Evolutionary conservation across 2,888 invertebrate genomes (phyloP), one percentile per base, ranked within the genome.

Genomic region (Amiota communis): DNA sequence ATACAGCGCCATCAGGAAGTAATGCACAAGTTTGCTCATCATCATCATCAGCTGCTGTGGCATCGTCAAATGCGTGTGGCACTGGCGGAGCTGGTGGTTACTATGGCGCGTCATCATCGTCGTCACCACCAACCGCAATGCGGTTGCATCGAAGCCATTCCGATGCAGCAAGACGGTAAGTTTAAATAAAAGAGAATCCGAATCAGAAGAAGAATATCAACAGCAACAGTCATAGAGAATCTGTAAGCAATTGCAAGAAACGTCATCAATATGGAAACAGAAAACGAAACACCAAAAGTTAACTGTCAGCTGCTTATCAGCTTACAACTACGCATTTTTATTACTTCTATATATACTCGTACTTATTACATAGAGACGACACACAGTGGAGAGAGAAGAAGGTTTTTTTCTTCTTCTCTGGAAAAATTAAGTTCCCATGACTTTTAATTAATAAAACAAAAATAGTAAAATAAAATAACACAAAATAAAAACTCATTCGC

Each of bases 81-180:
- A 61, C n/a, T 20, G 23, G 13, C 64, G 12, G 8, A 10, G 23
- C 17, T 36, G 46, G 36, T 36, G 36, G 36, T 36, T 36, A 12
- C 68, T 20, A n/a, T 36, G 65, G 48, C 65, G 23, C 47, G 17
- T 48, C n/a, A 10, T 15, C 64, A 65, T 51, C 77, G 15, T 53
- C 74, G 57, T 74, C 79, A 53, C n/a, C 71, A 71, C 70, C 59
- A 77, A 78, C 71, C 71, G 80, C 80, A 77, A 81, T 86, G 80
- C 80, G 87, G 17, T 79, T 88, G 74, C 87, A 86, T 79, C 87
- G 89, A 74, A 88, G 87, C 73, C 82, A 86, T 75, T 86, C 88
- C 57, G 90, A 89, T 83, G 84, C 87, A 57, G 86, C 88, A 65
- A 83, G 89, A 89, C 89, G 89, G 89, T 89, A 83, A 85, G 86